Evolutionary conservation across 2,888 invertebrate genomes (phyloP), one percentile per base, ranked within the genome.

Genomic region (Microdon myrmicae): DNA sequence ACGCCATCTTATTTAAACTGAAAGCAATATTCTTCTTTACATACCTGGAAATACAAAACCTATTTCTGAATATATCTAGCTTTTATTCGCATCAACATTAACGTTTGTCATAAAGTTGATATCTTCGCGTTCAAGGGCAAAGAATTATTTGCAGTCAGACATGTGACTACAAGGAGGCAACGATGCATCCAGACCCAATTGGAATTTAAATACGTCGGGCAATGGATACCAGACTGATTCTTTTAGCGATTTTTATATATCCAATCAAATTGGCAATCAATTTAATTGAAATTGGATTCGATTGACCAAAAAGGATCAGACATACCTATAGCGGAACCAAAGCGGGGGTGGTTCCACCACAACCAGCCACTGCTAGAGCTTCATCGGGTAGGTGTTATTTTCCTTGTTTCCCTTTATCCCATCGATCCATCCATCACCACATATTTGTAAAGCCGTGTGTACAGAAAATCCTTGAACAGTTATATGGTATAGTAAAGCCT

Each of bases 231-330:
- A 32, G 13, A 10, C 17, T 31, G 8, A 22, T 38, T 43, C 38
- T 31, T 53, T 41, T 34, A 9, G n/a, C 7, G 39, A 37, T 47
- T 51, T 61, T 39, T 58, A 66, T 66, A 59, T 54, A 66, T 59
- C 66, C 66, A 66, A 66, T 66, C 58, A 66, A 66, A 66, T 58
- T 66, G 66, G 59, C 59, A 66, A 66, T 66, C 66, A 66, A 66
- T 66, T 66, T 66, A 66, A 66, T 66, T 66, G 66, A 66, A 66
- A 66, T 66, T 66, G 66, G 54, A 58, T 66, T 66, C 66, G 59
- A 66, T 66, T 66, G 66, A 66, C 66, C 66, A 66, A 66, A 66
- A 54, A 66, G 66, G 66, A 66, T 59, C 66, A 59, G 66, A 66
- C 59, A 58, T 49, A 48, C 44, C 39, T 38, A 37, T 22, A 20